phyloP scores from a whole-genome alignment of 2,113 vertebrate genomes.

The Mus musculus region DNA sequence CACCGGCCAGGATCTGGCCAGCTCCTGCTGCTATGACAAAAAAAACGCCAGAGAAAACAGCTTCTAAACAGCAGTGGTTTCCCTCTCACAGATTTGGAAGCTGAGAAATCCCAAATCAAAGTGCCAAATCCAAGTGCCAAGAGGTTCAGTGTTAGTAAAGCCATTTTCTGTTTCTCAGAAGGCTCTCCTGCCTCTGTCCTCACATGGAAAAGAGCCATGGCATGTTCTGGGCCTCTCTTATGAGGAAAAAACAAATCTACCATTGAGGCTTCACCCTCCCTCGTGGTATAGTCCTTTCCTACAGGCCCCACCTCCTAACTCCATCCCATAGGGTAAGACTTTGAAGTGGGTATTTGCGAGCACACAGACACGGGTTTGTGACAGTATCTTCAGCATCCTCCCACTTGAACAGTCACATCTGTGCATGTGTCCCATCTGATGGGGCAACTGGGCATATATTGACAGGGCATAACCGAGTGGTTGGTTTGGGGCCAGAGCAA shows the following conservation, averaged over 20 bases:
- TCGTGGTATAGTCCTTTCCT: not conserved
- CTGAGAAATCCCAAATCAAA: not conserved
- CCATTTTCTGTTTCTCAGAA: not conserved
- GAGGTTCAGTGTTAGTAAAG: not conserved
- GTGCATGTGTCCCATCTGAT: fast-evolving
- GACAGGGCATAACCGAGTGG: not conserved
- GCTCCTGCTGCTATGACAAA: not conserved
- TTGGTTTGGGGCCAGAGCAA: not conserved
- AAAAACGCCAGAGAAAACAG: too few relatives aligned
- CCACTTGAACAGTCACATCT: not conserved
- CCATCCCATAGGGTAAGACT: not conserved
- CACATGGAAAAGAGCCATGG: too few relatives aligned
- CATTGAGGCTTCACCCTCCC: not conserved
- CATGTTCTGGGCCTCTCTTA: not conserved
- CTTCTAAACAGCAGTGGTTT: not conserved
- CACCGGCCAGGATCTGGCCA: not conserved
- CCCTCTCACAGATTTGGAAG: not conserved
- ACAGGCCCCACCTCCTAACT: not conserved
- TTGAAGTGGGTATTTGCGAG: not conserved
- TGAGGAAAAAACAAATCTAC: not conserved
- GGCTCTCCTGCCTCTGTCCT: not conserved
- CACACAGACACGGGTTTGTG: not conserved
- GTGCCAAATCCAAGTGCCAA: not conserved
- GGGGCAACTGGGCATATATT: fast-evolving
- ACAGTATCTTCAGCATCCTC: not conserved